Base-by-base conservation (phyloP, 2,888 invertebrate genomes). In the Cataglyphis cursor region DNA sequence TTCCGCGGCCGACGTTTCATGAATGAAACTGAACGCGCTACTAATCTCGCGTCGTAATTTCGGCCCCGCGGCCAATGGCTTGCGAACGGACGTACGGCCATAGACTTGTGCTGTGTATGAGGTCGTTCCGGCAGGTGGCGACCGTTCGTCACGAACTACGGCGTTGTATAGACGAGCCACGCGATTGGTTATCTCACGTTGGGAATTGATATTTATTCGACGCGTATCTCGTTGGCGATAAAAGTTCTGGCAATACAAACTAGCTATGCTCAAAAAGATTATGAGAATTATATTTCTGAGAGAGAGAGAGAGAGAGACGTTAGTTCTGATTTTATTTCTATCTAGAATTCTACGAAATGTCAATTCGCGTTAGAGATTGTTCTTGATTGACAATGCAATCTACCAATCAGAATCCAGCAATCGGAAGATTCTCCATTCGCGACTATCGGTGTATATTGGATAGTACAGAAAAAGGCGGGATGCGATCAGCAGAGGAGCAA, bases 11-110 rank as follows among this genome's bases (percentile, higher is more conserved):
- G 90, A 88, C 90, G 92, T 93, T 51, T 94, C 94, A 94, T 94
- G 94, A 94, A 94, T 94, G 94, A 94, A 94, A 94, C 94, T 93
- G 91, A 93, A 87, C 92, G 92, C 93, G 92, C 88, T 89, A 89
- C 88, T 87, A 83, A 84, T 88, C 87, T 88, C 85, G 72, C 59
- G 31, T 89, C 87, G 87, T 89, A 88, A 57, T 87, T 88, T 87
- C 81, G 84, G 73, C 85, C 51, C 66, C 65, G 72, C 84, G 68
- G 83, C 87, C 86, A 87, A 90, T 88, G 76, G 85, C 85, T 81
- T 70, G 85, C 84, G 72, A 80, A 72, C 35, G 72, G 12, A 28
- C 51, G 24, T 10, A 31, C 15, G 62, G 6, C 31, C 18, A 24
- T 51, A 8, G n/a, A 15, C 18, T 28, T 9, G 18, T 1, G 35